These are phyloP conservation scores for Drosophila fulvimacula DNA, from an alignment of 2,888 invertebrate genomes.

Conservation along the genomic window DNA sequence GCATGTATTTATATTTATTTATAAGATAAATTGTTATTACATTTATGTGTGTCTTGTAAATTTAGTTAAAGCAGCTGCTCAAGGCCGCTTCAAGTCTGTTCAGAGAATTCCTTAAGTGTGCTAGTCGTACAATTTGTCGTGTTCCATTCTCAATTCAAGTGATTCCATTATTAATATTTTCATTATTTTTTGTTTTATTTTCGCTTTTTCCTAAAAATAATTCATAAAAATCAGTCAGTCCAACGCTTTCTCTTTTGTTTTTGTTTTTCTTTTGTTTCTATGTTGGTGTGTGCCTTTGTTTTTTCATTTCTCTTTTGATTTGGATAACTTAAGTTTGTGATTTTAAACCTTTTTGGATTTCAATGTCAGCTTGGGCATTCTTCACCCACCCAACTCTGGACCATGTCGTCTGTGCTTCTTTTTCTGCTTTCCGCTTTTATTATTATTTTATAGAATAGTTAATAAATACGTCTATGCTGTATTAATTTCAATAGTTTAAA, in stretches of 20 bases:
- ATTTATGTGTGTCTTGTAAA: constrained; percentile 22
- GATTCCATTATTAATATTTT: constrained; percentile 33
- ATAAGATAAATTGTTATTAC: constrained; percentile 26
- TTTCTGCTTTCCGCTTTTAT: constrained; percentile 17
- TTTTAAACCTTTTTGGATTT: constrained; percentile 25
- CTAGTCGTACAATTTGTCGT: constrained; percentile 22
- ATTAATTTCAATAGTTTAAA: constrained; percentile 70
- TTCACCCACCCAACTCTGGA: constrained; percentile 6
- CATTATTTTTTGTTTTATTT: constrained; percentile 12
- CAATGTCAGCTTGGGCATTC: constrained; percentile 13
- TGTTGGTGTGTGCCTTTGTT: constrained; percentile 13
- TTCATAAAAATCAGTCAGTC: constrained; percentile 78
- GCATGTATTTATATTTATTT: constrained; percentile 23
- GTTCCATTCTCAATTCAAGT: constrained; percentile 40
- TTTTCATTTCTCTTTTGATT: constrained; percentile 4
- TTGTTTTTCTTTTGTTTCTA: constrained; percentile 40
- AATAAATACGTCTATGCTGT: constrained; percentile 57
- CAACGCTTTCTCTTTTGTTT: constrained; percentile 60
- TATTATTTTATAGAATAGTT: constrained; percentile 44
- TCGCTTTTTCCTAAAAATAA: constrained; percentile 48
- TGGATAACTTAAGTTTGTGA: constrained; percentile 17
- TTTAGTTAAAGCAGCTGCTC: constrained; percentile 27
- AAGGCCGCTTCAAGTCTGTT: constrained; percentile 56
- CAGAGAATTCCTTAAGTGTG: constrained; percentile 65
- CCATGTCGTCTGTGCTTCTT: constrained; percentile 20